Evolutionary conservation across 2,888 invertebrate genomes (phyloP).

Genomic region (Euspilapteryx auroguttella): DNA sequence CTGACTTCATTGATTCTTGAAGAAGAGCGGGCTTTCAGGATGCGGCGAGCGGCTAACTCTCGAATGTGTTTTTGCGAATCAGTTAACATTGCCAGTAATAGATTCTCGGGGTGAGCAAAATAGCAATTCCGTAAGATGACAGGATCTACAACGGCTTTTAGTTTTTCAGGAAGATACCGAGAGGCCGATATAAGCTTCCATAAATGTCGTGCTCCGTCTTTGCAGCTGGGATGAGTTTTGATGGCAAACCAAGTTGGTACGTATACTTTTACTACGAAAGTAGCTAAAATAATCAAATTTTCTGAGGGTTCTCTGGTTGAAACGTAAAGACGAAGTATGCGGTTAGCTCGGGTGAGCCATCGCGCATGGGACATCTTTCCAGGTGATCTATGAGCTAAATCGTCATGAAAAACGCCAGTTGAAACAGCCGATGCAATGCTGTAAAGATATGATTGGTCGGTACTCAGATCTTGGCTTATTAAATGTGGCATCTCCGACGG

Average conservation of each 20-base stretch:
- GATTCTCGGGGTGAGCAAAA: conserved; percentile 15
- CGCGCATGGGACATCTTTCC: conserved; percentile 6
- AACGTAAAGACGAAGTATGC: conserved; percentile 6
- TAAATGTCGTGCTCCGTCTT: conserved; percentile 3
- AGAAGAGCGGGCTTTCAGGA: conserved; percentile 9
- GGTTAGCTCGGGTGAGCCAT: conserved; percentile 7
- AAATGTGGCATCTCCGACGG: not conserved
- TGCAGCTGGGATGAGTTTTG: conserved; percentile 5
- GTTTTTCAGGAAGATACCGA: conserved; percentile 3
- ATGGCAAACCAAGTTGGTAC: conserved; percentile 7
- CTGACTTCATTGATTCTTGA: conserved; percentile 3
- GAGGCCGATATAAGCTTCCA: not conserved
- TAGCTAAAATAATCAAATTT: conserved; percentile 5
- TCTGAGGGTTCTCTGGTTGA: conserved; percentile 3
- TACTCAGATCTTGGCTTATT: conserved; percentile 4
- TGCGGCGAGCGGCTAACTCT: conserved; percentile 11
- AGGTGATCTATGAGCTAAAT: too few relatives aligned
- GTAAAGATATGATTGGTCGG: conserved; percentile 8
- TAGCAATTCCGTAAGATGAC: conserved; percentile 9
- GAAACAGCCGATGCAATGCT: conserved; percentile 6
- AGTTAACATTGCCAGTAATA: conserved; percentile 12
- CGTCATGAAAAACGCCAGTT: conserved; percentile 7
- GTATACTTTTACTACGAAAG: conserved; percentile 7
- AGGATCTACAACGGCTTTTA: conserved; percentile 3
- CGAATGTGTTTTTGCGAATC: conserved; percentile 11